Percentiles rank a stretch among this genome's conserved stretches.
Conservation (phyloP, 2,888 invertebrate genomes). For the Oegoconia quadripuncta region DNA sequence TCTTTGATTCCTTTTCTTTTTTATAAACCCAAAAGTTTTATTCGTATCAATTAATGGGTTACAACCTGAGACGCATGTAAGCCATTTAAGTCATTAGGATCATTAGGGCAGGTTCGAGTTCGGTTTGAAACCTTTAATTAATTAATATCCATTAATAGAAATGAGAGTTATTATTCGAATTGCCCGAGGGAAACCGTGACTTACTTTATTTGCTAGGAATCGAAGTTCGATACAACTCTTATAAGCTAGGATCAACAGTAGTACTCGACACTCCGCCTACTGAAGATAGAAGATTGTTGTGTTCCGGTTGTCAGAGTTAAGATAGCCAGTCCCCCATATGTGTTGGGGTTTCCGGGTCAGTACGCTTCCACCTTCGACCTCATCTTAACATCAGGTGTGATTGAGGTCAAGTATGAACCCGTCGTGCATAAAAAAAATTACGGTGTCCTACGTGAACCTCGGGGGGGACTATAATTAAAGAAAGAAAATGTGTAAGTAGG, state of each 20-base stretch:
- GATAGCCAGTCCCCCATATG: too few relatives aligned
- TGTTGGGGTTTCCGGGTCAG: too few relatives aligned
- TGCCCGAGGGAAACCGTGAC: conserved; percentile 14
- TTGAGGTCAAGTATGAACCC: too few relatives aligned
- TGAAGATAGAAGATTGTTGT: too few relatives aligned
- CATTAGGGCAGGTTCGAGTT: conserved; percentile 59
- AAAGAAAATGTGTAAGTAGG: too few relatives aligned
- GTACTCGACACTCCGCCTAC: background rate
- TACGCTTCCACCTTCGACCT: too few relatives aligned
- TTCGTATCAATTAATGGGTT: conserved; percentile 61
- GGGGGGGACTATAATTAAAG: too few relatives aligned
- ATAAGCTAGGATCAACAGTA: background rate
- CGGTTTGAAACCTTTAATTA: conserved; percentile 59
- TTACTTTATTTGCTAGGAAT: conserved; percentile 12
- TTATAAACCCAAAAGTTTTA: conserved; percentile 42
- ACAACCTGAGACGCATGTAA: conserved; percentile 53
- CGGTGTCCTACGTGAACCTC: too few relatives aligned
- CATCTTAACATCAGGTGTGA: too few relatives aligned
- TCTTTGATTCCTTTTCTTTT: conserved; percentile 45
- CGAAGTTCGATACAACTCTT: conserved; percentile 4
- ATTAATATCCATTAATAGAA: conserved; percentile 61
- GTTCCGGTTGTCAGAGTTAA: too few relatives aligned
- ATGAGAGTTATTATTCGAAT: conserved; percentile 51
- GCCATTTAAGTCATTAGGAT: conserved; percentile 57
- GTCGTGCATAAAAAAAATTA: too few relatives aligned